A percentile compares a stretch with the other conserved stretches of the same genome.
These are phyloP conservation scores for Liparis tanakae DNA, from an alignment of 2,797 vertebrate species.

Conservation along the genomic window DNA sequence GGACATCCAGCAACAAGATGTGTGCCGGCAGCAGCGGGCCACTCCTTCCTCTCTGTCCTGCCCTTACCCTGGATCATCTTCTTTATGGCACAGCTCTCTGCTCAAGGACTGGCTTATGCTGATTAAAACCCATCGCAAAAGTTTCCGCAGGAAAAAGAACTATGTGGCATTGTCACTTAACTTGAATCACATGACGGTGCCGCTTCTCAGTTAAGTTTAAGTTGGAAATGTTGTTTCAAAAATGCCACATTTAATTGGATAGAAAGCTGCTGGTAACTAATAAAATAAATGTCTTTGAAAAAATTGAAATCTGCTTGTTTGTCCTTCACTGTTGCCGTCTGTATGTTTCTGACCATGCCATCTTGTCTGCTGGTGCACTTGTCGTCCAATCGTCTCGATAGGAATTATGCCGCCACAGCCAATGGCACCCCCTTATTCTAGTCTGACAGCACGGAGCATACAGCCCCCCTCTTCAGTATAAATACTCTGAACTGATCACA, in stretches of 20 bases:
- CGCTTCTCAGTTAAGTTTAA: slow-evolving; percentile 82
- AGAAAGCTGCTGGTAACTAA: slow-evolving; percentile 86
- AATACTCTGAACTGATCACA: slow-evolving; percentile 60
- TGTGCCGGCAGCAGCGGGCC: slow-evolving; percentile 66
- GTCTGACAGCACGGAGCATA: slow-evolving; percentile 54
- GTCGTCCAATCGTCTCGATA: slow-evolving; percentile 68
- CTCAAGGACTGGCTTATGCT: slow-evolving; percentile 88
- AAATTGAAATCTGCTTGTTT: slow-evolving; percentile 67
- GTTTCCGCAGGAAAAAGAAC: slow-evolving; percentile 87
- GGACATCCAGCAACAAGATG: slow-evolving; percentile 65
- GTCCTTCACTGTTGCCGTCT: slow-evolving; percentile 41
- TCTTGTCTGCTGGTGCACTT: slow-evolving; percentile 46
- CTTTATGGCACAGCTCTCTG: slow-evolving; percentile 78
- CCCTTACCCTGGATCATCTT: slow-evolving; percentile 70
- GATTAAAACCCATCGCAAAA: slow-evolving; percentile 88
- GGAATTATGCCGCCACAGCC: slow-evolving; percentile 56
- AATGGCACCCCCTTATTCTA: slow-evolving; percentile 64
- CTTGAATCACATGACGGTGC: slow-evolving; percentile 74
- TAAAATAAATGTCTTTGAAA: slow-evolving; percentile 84
- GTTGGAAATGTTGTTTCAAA: slow-evolving; percentile 78
- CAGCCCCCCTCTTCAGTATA: slow-evolving; percentile 74
- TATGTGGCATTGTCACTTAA: slow-evolving; percentile 74
- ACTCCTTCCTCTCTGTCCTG: slow-evolving; percentile 34
- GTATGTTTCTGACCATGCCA: slow-evolving; percentile 56
- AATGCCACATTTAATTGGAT: slow-evolving; percentile 82